Percentiles rank a stretch among this genome's conserved stretches.
Evolutionary conservation across 2,113 vertebrate genomes (phyloP).

Genomic region (Trematocara marginatum): DNA sequence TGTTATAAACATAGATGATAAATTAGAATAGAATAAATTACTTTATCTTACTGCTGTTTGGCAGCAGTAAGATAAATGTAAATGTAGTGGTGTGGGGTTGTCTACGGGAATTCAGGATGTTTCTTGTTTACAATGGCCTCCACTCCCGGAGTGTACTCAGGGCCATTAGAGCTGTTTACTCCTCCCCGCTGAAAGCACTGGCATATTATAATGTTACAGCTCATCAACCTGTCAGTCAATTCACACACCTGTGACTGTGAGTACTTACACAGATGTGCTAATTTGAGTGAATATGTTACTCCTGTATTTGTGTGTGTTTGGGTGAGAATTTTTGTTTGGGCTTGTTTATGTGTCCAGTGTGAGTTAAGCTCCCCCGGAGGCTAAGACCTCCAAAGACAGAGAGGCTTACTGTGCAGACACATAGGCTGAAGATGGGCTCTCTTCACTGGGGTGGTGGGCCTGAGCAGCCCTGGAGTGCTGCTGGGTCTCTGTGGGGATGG

Average conservation of each 20-base stretch:
- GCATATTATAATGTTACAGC: constrained; percentile 60
- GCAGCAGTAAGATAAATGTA: background rate
- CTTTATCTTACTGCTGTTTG: background rate
- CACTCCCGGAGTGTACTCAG: background rate
- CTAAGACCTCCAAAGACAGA: background rate
- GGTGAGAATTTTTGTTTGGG: background rate
- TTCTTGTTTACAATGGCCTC: background rate
- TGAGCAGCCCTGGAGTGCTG: constrained; percentile 1
- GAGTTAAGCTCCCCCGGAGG: background rate
- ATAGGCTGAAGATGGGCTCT: constrained; percentile 46
- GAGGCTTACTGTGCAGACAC: background rate
- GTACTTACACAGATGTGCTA: background rate
- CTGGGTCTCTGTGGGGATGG: constrained; percentile 46
- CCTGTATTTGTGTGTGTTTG: background rate
- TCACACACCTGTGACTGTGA: background rate
- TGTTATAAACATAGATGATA: background rate
- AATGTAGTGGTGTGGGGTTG: background rate
- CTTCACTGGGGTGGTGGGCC: constrained; percentile 11
- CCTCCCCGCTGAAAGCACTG: background rate
- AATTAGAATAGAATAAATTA: background rate
- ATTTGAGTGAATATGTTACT: background rate
- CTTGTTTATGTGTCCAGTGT: background rate
- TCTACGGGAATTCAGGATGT: background rate
- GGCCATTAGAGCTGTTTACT: constrained; percentile 43
- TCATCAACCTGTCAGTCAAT: constrained; percentile 49